A percentile compares a stretch with the other conserved stretches of the same genome.
Evolutionary conservation across 2,888 invertebrate species (phyloP).

Genomic region (Tuta absoluta): DNA sequence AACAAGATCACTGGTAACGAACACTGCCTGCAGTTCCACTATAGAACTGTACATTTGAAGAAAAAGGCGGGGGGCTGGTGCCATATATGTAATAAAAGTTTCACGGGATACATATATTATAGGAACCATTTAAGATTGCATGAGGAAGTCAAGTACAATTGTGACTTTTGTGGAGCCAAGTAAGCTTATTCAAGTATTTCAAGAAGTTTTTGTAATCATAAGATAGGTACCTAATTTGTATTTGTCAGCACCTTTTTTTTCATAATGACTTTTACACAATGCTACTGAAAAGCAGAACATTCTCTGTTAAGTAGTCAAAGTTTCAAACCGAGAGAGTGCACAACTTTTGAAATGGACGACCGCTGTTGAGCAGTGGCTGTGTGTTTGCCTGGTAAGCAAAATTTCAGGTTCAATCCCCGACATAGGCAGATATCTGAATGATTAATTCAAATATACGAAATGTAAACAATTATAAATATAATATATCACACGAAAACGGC

Average conservation of each 20-base stretch:
- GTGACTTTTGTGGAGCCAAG: constrained; percentile 55
- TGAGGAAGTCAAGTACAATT: constrained; percentile 41
- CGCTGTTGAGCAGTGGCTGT: too few relatives aligned
- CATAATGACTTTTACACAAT: not conserved
- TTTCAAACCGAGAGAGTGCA: not conserved
- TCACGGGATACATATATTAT: constrained; percentile 42
- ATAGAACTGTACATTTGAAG: constrained; percentile 53
- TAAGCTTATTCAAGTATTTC: constrained; percentile 45
- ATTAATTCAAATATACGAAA: too few relatives aligned
- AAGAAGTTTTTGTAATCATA: too few relatives aligned
- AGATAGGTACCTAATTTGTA: too few relatives aligned
- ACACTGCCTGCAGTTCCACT: constrained; percentile 55
- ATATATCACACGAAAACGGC: too few relatives aligned
- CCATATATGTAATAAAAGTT: constrained; percentile 46
- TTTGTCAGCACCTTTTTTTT: too few relatives aligned
- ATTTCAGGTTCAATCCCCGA: too few relatives aligned
- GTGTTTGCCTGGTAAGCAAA: too few relatives aligned
- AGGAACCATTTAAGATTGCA: constrained; percentile 50
- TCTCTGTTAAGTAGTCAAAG: constrained; percentile 5
- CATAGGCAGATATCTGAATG: too few relatives aligned
- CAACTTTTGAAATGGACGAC: too few relatives aligned
- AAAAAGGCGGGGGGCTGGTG: constrained; percentile 55
- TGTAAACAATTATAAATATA: too few relatives aligned
- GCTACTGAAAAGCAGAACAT: not conserved
- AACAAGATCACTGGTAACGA: constrained; percentile 32